Base-by-base conservation (phyloP, 2,888 invertebrate genomes). In the Laspeyria flexula region DNA sequence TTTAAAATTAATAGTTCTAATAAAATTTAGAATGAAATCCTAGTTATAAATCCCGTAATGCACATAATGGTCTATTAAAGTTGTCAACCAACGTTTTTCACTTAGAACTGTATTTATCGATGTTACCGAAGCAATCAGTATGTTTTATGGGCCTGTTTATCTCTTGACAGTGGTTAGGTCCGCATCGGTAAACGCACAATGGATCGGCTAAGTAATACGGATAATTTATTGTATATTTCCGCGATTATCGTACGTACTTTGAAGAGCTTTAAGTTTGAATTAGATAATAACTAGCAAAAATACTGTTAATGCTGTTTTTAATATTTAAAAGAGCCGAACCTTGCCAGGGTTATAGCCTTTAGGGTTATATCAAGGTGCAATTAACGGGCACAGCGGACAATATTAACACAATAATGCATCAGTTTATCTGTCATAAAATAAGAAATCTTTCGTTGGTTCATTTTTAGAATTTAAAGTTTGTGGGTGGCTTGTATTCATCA, bases 151-250 rank as follows among this genome's bases (percentile, higher is more conserved):
- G 23, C 67, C 60, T 69, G 72, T 79, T 77, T 77, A 66, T 73
- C 68, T 68, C 60, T 58, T 44, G 46, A 46, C 50, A 42, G 71
- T 53, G 66, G 75, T 70, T 71, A 56, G 44, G 60, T 63, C 65
- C 68, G 56, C 60, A 69, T 63, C 66, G 57, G 65, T 66, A 65
- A 67, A 62, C 63, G 61, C 57, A 60, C 62, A 69, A 66, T 64
- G 50, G 55, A 16, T 53, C 48, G 29, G 50, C 60, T 72, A 66
- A 79, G 79, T 81, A 83, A 79, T 81, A 73, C 75, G 64, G 65
- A 74, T 79, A 81, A 83, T 85, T 83, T 85, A 83, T 83, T 73
- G 66, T 71, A 62, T 73, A 76, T 82, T 70, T 60, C 54, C 57
- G 55, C 13, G 52, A 43, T 58, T 56, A 59, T 65, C 44, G 77